These are phyloP conservation scores for Hassar affinis DNA, from an alignment of 2,113 vertebrate genomes.

Conservation along the genomic window DNA sequence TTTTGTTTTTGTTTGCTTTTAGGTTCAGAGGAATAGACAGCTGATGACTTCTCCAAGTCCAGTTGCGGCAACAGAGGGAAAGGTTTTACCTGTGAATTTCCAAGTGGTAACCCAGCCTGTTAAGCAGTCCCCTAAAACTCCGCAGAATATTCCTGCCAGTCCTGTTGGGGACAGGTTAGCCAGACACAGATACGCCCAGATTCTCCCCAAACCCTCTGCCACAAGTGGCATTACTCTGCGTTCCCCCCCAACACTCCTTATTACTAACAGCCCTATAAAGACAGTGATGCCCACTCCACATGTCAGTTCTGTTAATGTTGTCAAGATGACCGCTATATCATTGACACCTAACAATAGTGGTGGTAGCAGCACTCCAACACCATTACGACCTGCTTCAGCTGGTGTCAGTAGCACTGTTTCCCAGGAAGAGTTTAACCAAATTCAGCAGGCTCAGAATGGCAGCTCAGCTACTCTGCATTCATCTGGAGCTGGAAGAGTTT, in stretches of 20 bases:
- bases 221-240: slow-evolving; percentile 83
- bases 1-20: neutral
- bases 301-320: slow-evolving; percentile 82
- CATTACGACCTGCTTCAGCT: slow-evolving; percentile 73
- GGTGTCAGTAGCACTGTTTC: slow-evolving; percentile 62
- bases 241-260: slow-evolving; percentile 84
- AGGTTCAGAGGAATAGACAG: slow-evolving; percentile 81
- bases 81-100: slow-evolving; percentile 82
- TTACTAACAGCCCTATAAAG: slow-evolving; percentile 87
- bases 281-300: slow-evolving; percentile 84
- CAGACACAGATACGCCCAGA: slow-evolving; percentile 84
- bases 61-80: slow-evolving; percentile 75
- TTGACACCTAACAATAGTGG: slow-evolving; percentile 74
- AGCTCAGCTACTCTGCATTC: slow-evolving; percentile 75
- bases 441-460: slow-evolving; percentile 76
- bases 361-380: slow-evolving; percentile 59
- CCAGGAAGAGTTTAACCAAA: slow-evolving; percentile 74
- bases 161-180: slow-evolving; percentile 86
- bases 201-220: slow-evolving; percentile 84
- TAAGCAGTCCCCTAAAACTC: slow-evolving; percentile 93
- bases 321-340: slow-evolving; percentile 88
- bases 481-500: slow-evolving; percentile 68
- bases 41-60: slow-evolving; percentile 85
- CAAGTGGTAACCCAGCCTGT: slow-evolving; percentile 94
- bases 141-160: slow-evolving; percentile 90